Base-by-base conservation (phyloP, 2,113 vertebrate species). In the Ictalurus punctatus region DNA sequence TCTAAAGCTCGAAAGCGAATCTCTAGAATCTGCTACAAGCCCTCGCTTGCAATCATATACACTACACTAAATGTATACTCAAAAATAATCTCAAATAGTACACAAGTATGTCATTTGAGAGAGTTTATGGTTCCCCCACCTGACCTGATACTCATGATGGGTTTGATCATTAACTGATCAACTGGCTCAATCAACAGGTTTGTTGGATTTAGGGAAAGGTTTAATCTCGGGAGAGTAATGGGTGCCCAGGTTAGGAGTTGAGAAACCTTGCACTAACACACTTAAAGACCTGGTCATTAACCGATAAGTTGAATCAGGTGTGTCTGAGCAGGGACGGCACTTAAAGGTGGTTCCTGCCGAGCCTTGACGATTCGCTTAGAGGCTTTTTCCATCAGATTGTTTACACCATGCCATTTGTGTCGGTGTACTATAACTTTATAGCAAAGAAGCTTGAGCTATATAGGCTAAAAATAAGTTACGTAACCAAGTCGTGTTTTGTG, bases 311-410 rank as follows among this genome's bases (percentile, higher is more conserved):
- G 61, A 25, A 61, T 13, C 86, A 86, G 54, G 82, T 86, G 63
- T 73, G 78, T 82, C 83, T 87, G 85, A 83, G 69, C 79, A 40
- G 79, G 52, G 52, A 81, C 52, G 44, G 23, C 23, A 78, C 5
- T 48, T 78, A 52, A 52, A 78, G 74, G 44, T 27, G 74, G 74
- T 78, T 78, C 74, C 52, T 12, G 10, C 44, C 74, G 10, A 27
- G 40, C 23, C 44, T n/a, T 56, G 27, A 80, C 6, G 25, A 54
- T 16, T 78, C 2, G 27, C 48, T 80, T 80, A 16, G 14, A 80
- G 78, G 78, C 48, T 48, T 78, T 78, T 27, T 52, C 74, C 44
- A 78, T 78, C 74, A 52, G 74, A 52, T 52, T 81, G 7, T 83
- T 58, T 83, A 37, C 80, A 82, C 56, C 54, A 21, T 34, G 30